Evolutionary conservation across 2,113 vertebrate species (phyloP), one percentile per base, ranked within the genome.

Genomic region (Lanius collurio): DNA sequence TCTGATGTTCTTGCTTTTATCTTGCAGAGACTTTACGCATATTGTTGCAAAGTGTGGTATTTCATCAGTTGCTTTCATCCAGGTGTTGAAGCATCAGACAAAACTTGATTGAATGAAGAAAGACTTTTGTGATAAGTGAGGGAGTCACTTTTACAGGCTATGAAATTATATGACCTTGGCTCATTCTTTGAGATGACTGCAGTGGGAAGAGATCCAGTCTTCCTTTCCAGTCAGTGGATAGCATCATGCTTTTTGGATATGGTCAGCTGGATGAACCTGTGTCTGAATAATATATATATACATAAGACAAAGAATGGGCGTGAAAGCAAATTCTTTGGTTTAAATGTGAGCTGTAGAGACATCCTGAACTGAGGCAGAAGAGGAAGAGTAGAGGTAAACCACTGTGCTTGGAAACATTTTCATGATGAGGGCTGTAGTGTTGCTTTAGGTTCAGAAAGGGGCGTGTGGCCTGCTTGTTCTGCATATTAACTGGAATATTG

Each of bases 401-500:
- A 13, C 16, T n/a, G 9, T 11, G 4, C n/a, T 56, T 69, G 59
- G 56, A 67, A 91, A 28, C 0, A 0, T 23, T 46, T 1, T 11
- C 11, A 5, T 31, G 19, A 20, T 52, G 49, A 44, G 26, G 15
- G 15, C 57, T 68, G 18, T 0, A 0, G 12, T 20, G 13, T 68
- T 56, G 41, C 35, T 37, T 41, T 47, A 37, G 39, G 16, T 62
- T 74, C 5, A 1, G 52, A 27, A 27, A 44, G 26, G 15, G 6
- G 2, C 8, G 0, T 24, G 30, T 20, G 28, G 27, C 27, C 24
- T 62, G 44, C 44, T 75, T 47, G 37, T 82, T 90, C 56, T 60
- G 35, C 0, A 0, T 9, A 22, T 37, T 69, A 37, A 53, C 23
- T 15, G 63, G 14, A 50, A 22, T 71, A 84, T 4, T 68, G 65